Percentiles rank a stretch among this genome's conserved stretches.
Evolutionary conservation across 1,140 invertebrate genomes (phyloP).

Genomic region (Aporrectodea caliginosa): DNA sequence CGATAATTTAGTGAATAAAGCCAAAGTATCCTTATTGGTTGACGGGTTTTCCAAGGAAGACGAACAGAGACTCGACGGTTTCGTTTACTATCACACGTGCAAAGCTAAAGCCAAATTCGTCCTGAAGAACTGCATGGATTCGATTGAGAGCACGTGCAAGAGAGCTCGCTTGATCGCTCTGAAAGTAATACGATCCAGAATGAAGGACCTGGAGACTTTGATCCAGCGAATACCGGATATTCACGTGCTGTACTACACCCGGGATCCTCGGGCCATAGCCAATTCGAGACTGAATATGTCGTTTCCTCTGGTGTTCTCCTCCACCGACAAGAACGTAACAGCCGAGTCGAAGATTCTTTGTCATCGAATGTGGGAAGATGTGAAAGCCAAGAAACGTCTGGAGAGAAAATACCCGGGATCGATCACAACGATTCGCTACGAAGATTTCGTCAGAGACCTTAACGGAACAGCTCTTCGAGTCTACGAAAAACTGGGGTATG

Average conservation of each 20-base stretch:
- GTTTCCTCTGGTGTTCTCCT: background rate
- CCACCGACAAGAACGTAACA: background rate
- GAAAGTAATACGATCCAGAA: background rate
- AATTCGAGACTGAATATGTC: background rate
- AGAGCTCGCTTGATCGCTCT: background rate
- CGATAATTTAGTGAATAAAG: no score
- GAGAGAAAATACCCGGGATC: background rate
- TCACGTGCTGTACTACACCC: background rate
- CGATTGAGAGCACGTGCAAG: background rate
- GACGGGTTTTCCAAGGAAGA: background rate
- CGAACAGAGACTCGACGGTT: background rate
- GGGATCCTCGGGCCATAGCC: background rate
- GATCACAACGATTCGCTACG: background rate
- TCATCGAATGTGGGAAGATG: background rate
- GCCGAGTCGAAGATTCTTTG: background rate
- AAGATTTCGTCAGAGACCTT: background rate
- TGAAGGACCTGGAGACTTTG: background rate
- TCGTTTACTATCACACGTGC: background rate
- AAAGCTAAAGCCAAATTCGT: background rate
- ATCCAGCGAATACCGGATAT: background rate
- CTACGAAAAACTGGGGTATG: background rate
- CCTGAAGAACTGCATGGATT: background rate
- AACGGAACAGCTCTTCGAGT: background rate
- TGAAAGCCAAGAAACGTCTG: background rate
- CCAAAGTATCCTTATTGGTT: background rate